Evolutionary conservation across 2,797 vertebrate genomes (phyloP).

Genomic region (Chrysolophus pictus): DNA sequence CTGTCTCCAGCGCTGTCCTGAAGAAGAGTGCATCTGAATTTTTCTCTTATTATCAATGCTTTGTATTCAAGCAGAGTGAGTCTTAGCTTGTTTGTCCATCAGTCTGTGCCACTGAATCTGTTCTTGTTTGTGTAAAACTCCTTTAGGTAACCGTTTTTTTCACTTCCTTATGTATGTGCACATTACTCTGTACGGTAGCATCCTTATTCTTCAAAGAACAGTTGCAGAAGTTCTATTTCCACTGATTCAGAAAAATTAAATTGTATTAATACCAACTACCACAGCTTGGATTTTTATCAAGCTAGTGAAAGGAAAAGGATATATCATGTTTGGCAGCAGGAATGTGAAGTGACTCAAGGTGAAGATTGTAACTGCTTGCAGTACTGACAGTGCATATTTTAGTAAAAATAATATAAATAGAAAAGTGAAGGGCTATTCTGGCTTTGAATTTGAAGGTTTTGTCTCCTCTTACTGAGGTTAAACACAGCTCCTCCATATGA

Average conservation of each 20-base stretch:
- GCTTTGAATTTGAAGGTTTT: background rate
- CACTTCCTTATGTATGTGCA: background rate
- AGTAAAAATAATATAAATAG: background rate
- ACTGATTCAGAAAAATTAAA: background rate
- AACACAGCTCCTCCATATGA: background rate
- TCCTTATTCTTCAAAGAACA: background rate
- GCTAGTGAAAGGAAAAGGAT: background rate
- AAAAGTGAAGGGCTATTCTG: background rate
- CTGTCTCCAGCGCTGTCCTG: background rate
- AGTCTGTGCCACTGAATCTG: background rate
- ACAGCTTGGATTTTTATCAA: background rate
- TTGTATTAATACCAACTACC: background rate
- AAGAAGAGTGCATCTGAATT: background rate
- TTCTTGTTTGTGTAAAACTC: background rate
- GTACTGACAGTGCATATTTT: background rate
- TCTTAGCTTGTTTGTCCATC: background rate
- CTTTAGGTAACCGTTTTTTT: background rate
- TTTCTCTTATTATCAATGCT: background rate
- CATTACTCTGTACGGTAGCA: background rate
- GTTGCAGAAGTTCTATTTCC: background rate
- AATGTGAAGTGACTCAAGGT: constrained; percentile 5
- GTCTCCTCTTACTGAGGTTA: background rate
- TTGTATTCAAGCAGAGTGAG: background rate
- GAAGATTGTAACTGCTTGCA: background rate
- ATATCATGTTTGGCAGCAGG: background rate